These are phyloP conservation scores for Acrobasis consociella DNA, from an alignment of 2,888 invertebrate species.

Conservation along the genomic window DNA sequence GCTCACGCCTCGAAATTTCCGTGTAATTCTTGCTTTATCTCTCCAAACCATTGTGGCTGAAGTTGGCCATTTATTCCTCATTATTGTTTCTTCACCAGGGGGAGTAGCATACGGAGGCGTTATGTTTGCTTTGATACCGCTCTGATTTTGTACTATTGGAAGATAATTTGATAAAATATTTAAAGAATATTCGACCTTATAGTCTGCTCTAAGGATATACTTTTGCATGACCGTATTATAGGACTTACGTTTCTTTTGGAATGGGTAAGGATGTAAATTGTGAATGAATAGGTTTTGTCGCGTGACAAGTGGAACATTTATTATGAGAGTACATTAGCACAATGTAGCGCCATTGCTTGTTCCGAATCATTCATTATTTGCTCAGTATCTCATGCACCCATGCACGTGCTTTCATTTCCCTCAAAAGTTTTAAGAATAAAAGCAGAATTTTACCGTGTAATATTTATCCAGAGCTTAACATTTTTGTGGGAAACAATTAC, in stretches of 20 bases:
- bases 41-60: constrained; percentile 67
- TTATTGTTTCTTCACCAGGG: constrained; percentile 70
- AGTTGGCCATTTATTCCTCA: constrained; percentile 73
- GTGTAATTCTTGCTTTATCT: constrained; percentile 78
- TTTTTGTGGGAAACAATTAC: constrained; percentile 65
- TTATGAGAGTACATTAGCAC: constrained; percentile 44
- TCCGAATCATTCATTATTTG: constrained; percentile 40
- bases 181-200: constrained; percentile 30
- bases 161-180: constrained; percentile 18
- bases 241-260: constrained; percentile 26
- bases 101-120: constrained; percentile 66
- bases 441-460: constrained; percentile 37
- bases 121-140: constrained; percentile 71
- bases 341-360: constrained; percentile 35
- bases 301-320: constrained; percentile 69
- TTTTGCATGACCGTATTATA: constrained; percentile 11
- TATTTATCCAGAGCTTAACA: constrained; percentile 52
- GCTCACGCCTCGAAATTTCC: constrained; percentile 75
- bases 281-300: constrained; percentile 72
- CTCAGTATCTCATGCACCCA: constrained; percentile 27
- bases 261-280: constrained; percentile 52
- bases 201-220: not conserved
- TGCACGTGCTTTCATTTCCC: constrained; percentile 31
- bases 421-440: constrained; percentile 23
- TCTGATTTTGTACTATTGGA: constrained; percentile 42